A percentile compares a stretch with the other conserved stretches of the same genome.
Evolutionary conservation across 2,888 invertebrate genomes (phyloP).

Genomic region (Harmothoe impar): DNA sequence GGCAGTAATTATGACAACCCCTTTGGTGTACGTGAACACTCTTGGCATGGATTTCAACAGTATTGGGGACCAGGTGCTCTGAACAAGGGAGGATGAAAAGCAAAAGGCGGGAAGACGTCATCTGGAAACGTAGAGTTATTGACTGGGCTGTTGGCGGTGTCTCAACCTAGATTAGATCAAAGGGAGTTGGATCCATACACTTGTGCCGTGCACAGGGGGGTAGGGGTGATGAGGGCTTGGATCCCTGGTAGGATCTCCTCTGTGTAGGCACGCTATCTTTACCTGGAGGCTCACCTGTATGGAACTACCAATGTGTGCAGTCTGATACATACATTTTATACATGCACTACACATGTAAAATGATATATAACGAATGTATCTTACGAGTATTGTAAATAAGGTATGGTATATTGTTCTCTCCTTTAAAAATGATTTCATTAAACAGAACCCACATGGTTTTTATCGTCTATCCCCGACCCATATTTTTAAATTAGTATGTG

Average conservation of each 20-base stretch:
- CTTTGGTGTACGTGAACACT: no score
- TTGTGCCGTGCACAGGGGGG: not conserved
- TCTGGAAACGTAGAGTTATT: not conserved
- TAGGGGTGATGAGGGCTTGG: not conserved
- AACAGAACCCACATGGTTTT: no score
- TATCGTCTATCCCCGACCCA: no score
- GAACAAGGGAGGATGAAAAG: not conserved
- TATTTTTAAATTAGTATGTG: no score
- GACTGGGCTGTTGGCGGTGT: conserved; percentile 50
- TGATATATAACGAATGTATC: no score
- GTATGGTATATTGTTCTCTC: no score
- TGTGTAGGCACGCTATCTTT: conserved; percentile 11
- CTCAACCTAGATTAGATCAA: conserved; percentile 55
- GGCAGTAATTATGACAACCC: no score
- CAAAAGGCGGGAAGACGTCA: conserved; percentile 21
- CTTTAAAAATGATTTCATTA: no score
- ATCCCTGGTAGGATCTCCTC: not conserved
- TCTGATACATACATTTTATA: no score
- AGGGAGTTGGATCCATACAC: conserved; percentile 25
- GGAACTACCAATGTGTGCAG: not conserved
- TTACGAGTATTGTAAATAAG: no score
- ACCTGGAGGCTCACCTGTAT: conserved; percentile 31
- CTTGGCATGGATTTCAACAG: no score
- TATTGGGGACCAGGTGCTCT: not conserved
- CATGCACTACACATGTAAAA: no score